These are phyloP conservation scores for Epinephelus moara DNA, from an alignment of 2,113 vertebrate species.

Conservation along the genomic window DNA sequence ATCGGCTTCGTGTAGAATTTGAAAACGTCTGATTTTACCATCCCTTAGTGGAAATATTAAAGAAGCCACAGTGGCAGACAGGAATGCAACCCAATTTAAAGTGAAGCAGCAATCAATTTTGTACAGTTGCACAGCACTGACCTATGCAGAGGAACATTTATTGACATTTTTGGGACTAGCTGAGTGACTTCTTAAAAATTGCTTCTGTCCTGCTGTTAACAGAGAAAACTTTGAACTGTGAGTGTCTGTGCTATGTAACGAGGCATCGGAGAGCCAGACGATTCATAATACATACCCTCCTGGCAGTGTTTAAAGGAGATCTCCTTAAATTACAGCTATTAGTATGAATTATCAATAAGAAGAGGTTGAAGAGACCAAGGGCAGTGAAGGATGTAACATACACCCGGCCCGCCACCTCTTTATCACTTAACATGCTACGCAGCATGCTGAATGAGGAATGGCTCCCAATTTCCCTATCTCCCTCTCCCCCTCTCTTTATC, in stretches of 20 bases:
- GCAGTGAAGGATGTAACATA: conserved; percentile 38
- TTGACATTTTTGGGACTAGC: neutral
- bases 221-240: conserved; percentile 9
- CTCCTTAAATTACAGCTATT: conserved; percentile 53
- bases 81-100: neutral
- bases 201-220: conserved; percentile 9
- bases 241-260: neutral
- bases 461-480: conserved; percentile 25
- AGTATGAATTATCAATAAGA: conserved; percentile 64
- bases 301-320: conserved; percentile 38
- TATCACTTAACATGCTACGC: conserved; percentile 49
- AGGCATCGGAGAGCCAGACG: conserved; percentile 1
- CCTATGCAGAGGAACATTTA: neutral
- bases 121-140: neutral
- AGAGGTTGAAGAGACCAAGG: conserved; percentile 50
- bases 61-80: neutral
- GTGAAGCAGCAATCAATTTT: neutral
- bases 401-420: conserved; percentile 25
- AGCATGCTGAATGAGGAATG: conserved; percentile 34
- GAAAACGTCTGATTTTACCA: neutral
- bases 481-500: conserved; percentile 30
- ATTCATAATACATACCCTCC: conserved; percentile 28
- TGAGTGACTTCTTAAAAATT: neutral
- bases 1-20: neutral
- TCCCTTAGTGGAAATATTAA: neutral